Evolutionary conservation across 2,888 invertebrate species (phyloP).

Genomic region (Yponomeuta plumbellus): DNA sequence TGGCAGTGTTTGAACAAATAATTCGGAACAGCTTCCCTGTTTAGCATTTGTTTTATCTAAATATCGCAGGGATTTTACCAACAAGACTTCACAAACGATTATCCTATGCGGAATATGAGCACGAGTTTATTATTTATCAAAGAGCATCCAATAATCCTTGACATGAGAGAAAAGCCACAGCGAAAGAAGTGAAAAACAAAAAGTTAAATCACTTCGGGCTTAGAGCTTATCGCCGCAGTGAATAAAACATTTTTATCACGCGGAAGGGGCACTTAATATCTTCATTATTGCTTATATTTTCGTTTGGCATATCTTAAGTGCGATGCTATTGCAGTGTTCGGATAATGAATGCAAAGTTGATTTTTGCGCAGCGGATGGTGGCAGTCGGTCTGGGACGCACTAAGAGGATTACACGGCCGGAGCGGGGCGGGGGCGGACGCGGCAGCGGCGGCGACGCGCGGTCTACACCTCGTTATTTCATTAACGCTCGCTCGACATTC

Average conservation of each 20-base stretch:
- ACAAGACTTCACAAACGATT: not conserved
- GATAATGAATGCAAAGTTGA: constrained; percentile 19
- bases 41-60: not conserved
- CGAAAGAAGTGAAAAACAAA: constrained; percentile 1
- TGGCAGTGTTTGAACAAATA: constrained; percentile 36
- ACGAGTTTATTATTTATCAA: not conserved
- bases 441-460: constrained; percentile 18
- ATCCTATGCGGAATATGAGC: not conserved
- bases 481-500: constrained; percentile 21
- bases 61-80: not conserved
- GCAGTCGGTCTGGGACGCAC: constrained; percentile 16
- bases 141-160: constrained; percentile 1
- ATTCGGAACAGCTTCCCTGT: not conserved
- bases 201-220: constrained; percentile 1
- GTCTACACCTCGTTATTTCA: constrained; percentile 27
- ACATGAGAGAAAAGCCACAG: constrained; percentile 2
- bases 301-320: constrained; percentile 11
- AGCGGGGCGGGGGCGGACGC: constrained; percentile 18
- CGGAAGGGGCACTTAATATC: not conserved
- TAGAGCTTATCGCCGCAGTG: not conserved
- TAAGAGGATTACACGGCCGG: constrained; percentile 27
- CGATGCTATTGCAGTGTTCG: constrained; percentile 18
- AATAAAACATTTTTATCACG: not conserved
- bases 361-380: constrained; percentile 18
- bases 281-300: constrained; percentile 2